Evolutionary conservation across 2,888 invertebrate species (phyloP), one percentile per base, ranked within the genome.

Genomic region (Limnephilus marmoratus): DNA sequence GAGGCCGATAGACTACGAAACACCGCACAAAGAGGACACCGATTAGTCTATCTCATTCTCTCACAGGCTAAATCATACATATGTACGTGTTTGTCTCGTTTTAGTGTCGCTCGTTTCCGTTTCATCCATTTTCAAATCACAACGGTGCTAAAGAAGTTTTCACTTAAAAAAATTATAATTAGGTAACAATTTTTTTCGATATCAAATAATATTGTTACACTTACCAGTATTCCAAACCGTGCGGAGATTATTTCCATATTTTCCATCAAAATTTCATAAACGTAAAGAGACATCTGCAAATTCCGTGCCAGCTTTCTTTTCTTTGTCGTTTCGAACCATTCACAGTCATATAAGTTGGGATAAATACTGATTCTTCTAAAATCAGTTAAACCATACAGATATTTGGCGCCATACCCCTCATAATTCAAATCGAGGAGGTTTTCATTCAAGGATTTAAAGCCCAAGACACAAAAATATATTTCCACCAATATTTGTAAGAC

Each of bases 191-290:
- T 53, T 18, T 53, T 53, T 5, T 53, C 53, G 18, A 53, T 1
- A 4, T 49, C 15, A 5, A 68, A 68, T 68, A 9, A 24, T 68
- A 9, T 68, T n/a, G 24, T 24, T 68, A 24, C 24, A 82, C 82
- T 90, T 90, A 90, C 90, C 81, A 82, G 41, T 5, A 45, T 82
- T 90, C 90, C 90, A 37, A 81, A 90, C 7, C 15, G 81, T 81
- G 41, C 18, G 34, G 90, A 90, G 24, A 90, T 34, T 34, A 90
- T 90, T 34, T 81, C 34, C 15, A 90, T 45, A 29, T 34, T 82
- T n/a, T 90, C 90, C 13, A 24, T 13, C 24, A 81, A 31, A n/a
- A 13, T 90, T 29, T 81, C 81, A 81, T 90, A 82, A 34, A 83
- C 34, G 4, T 83, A 18, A 18, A 83, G 24, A 37, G 37, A 83